Percentiles rank a stretch among this genome's conserved stretches.
phyloP scores from a whole-genome alignment of 1,140 invertebrate species.

The Stegodyphus dumicola region DNA sequence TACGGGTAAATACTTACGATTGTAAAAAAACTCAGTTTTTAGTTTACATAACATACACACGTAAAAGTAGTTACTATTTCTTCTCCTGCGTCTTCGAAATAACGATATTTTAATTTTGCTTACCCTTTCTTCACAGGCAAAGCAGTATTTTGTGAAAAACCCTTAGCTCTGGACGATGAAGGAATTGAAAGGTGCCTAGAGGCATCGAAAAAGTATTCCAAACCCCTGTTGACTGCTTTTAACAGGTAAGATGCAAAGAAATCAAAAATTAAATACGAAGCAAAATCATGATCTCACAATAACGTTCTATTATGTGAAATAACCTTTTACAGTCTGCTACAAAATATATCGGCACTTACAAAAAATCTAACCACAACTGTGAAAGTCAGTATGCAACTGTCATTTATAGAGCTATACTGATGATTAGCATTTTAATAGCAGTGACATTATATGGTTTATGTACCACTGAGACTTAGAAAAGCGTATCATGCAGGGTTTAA shows the following conservation, averaged over 20 bases:
- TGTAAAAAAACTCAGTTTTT: too few relatives aligned
- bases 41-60: too few relatives aligned
- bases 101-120: background rate
- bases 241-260: slow-evolving; percentile 68
- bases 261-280: background rate
- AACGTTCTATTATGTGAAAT: too few relatives aligned
- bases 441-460: too few relatives aligned
- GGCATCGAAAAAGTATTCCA: slow-evolving; percentile 71
- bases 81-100: background rate
- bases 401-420: too few relatives aligned
- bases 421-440: too few relatives aligned
- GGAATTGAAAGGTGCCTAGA: slow-evolving; percentile 74
- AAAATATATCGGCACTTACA: background rate
- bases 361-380: background rate
- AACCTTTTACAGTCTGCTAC: background rate
- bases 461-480: too few relatives aligned
- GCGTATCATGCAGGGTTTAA: too few relatives aligned
- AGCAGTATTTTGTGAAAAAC: slow-evolving; percentile 80
- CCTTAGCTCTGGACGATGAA: slow-evolving; percentile 73
- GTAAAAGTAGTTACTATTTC: too few relatives aligned
- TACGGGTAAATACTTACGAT: too few relatives aligned
- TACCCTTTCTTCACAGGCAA: slow-evolving; percentile 64
- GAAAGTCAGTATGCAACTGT: too few relatives aligned
- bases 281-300: background rate
- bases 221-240: slow-evolving; percentile 76